These are phyloP conservation scores for Platygyra sinensis DNA, from an alignment of 64 coral and sea anemone species.

Conservation along the genomic window DNA sequence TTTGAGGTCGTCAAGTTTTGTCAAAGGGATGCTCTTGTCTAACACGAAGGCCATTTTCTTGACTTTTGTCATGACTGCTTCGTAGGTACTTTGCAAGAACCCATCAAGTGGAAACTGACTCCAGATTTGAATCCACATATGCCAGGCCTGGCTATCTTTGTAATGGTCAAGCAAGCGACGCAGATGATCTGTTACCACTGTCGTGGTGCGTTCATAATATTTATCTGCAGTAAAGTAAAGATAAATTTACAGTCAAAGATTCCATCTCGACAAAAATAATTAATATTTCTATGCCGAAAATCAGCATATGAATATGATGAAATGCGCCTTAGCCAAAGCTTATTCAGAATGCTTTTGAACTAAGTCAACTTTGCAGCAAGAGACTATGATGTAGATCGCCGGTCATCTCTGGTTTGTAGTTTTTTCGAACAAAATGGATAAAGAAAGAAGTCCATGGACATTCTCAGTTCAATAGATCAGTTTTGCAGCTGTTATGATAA, in stretches of 20 bases:
- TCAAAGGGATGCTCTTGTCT: too few species aligned
- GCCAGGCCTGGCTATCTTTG: too few species aligned
- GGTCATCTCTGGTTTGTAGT: not conserved
- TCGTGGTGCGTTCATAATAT: conserved; percentile 19
- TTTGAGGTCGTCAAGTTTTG: not conserved
- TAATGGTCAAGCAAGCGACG: too few species aligned
- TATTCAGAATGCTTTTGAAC: conserved; percentile 21
- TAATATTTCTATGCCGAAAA: too few species aligned
- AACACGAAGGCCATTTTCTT: too few species aligned
- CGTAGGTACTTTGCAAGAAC: conserved; percentile 39
- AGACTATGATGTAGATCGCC: too few species aligned
- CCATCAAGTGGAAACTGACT: conserved; percentile 54
- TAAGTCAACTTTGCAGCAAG: too few species aligned
- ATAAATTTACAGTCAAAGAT: conserved; percentile 9
- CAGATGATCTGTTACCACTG: conserved; percentile 44
- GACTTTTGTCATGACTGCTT: conserved; percentile 36
- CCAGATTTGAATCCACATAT: conserved; percentile 33
- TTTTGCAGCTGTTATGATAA: not conserved
- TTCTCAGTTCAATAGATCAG: conserved; percentile 8
- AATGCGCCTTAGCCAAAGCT: not conserved
- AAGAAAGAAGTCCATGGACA: not conserved
- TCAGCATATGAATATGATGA: too few species aligned
- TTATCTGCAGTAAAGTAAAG: conserved; percentile 30
- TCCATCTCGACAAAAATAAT: too few species aligned
- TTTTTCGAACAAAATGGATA: too few species aligned